A percentile compares a stretch with the other conserved stretches of the same genome.
These are phyloP conservation scores for Caenorhabditis remanei DNA, from an alignment of 1,140 invertebrate species.

Conservation along the genomic window DNA sequence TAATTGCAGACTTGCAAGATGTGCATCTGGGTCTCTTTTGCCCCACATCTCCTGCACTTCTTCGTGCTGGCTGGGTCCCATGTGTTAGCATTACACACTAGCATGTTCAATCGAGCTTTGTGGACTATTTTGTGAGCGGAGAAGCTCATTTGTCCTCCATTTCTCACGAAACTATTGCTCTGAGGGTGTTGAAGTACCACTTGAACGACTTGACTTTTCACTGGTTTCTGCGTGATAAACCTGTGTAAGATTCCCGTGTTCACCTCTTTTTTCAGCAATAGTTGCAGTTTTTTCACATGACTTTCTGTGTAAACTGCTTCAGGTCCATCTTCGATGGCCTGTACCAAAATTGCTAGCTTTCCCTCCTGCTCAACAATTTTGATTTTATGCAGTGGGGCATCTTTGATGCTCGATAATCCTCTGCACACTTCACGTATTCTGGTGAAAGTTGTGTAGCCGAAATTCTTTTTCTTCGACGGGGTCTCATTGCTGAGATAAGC, in stretches of 20 bases:
- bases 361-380: neutral
- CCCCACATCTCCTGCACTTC: too few species aligned
- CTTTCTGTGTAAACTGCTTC: neutral
- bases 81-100: too few species aligned
- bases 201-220: neutral
- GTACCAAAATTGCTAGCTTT: neutral
- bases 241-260: neutral
- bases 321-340: neutral
- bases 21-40: too few species aligned
- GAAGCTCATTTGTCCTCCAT: neutral
- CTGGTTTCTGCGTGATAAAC: neutral
- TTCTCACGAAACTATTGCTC: neutral
- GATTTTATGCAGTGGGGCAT: neutral
- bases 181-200: neutral
- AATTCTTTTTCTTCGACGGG: neutral
- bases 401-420: neutral
- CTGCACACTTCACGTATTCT: neutral
- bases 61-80: too few species aligned
- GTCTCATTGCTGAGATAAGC: neutral
- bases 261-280: neutral
- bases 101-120: too few species aligned
- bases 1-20: too few species aligned
- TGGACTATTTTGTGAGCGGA: too few species aligned
- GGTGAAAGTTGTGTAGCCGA: neutral
- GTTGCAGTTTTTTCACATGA: neutral